Conservation (phyloP, 1,140 invertebrate species). For the Lepidotrigona ventralis region DNA sequence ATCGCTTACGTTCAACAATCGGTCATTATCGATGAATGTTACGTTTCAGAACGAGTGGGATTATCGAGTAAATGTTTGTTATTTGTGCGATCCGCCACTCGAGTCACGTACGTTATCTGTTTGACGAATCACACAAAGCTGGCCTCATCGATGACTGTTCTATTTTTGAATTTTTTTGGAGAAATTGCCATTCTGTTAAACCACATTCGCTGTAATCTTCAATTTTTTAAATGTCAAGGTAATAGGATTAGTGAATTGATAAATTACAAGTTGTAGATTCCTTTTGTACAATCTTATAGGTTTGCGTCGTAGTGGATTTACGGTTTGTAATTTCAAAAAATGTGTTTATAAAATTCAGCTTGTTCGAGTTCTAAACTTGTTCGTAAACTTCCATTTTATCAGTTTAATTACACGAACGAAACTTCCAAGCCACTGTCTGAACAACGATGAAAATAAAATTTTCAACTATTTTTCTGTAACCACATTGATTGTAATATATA, state of each 20-base stretch:
- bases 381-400: too few relatives aligned
- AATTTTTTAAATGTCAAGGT: not conserved
- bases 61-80: conserved; percentile 41
- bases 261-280: not conserved
- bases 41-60: conserved; percentile 50
- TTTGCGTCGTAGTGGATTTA: not conserved
- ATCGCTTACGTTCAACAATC: conserved; percentile 61
- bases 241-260: not conserved
- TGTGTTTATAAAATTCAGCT: not conserved
- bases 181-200: not conserved
- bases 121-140: not conserved
- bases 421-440: not conserved
- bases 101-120: conserved; percentile 8
- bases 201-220: not conserved
- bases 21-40: conserved; percentile 59
- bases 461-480: not conserved
- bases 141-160: too few relatives aligned
- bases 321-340: not conserved
- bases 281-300: not conserved
- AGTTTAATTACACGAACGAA: not conserved
- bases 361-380: not conserved
- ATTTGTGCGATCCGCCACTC: conserved; percentile 10
- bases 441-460: not conserved
- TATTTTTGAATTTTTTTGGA: not conserved
- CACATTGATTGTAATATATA: too few relatives aligned